Evolutionary conservation across 2,888 invertebrate species (phyloP).

Genomic region (Trimorus sp.): DNA sequence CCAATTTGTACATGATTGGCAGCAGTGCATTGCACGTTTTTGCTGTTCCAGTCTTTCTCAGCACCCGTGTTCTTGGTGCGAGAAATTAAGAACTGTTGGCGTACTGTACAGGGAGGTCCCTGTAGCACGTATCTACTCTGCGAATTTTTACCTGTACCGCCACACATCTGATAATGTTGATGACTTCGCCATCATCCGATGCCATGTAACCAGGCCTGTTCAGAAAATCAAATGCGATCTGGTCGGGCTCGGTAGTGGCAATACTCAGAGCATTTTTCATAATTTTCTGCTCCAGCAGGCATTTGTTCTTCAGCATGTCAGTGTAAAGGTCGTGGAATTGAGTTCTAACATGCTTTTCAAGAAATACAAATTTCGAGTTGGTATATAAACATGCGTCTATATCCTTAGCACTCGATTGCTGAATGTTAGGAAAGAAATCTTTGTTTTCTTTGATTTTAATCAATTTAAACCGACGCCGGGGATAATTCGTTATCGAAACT

Average conservation of each 20-base stretch:
- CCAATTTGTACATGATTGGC: conserved; percentile 61
- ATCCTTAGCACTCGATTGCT: conserved; percentile 13
- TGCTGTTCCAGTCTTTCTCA: conserved; percentile 23
- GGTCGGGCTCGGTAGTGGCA: conserved; percentile 67
- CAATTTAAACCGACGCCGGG: too few species aligned
- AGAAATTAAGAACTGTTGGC: conserved; percentile 53
- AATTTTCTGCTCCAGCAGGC: conserved; percentile 68
- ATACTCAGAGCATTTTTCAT: conserved; percentile 67
- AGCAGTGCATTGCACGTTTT: conserved; percentile 59
- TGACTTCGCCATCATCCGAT: conserved; percentile 68
- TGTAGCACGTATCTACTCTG: conserved; percentile 63
- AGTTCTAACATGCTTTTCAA: conserved; percentile 67
- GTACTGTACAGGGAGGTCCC: conserved; percentile 19
- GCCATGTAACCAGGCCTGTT: conserved; percentile 69
- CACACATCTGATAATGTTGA: conserved; percentile 70
- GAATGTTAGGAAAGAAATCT: too few species aligned
- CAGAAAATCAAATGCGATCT: conserved; percentile 68
- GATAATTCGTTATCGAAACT: too few species aligned
- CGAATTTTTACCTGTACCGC: conserved; percentile 64
- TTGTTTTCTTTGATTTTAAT: background rate
- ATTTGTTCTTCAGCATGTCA: conserved; percentile 67
- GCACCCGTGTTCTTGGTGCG: conserved; percentile 64
- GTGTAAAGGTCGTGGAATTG: conserved; percentile 59
- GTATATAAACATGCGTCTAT: conserved; percentile 65
- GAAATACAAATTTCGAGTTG: conserved; percentile 70